Base-by-base conservation (phyloP, 64 coral and sea anemone genomes). In the Pachyseris speciosa region DNA sequence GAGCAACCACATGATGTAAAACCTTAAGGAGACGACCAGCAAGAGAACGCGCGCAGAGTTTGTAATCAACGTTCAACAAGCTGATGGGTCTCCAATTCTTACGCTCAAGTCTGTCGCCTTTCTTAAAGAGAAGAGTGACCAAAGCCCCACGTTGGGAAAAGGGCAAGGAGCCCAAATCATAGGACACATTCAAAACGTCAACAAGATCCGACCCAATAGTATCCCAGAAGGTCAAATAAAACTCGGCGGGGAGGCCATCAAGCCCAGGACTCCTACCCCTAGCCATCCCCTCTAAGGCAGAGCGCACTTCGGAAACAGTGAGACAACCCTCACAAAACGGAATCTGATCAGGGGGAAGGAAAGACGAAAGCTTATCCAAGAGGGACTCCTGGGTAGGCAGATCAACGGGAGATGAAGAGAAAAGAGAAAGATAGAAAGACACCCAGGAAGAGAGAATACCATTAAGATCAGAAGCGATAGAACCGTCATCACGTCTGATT, bases 191-290 rank as follows among this genome's bases (percentile, higher is more conserved):
- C 16, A 83, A 17, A 12, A 72, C 68, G 9, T 30, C n/a, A 20
- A 84, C 78, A 0, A 84, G 22, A 25, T 92, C 65, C 1, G 28
- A 4, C 3, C 68, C 79, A n/a, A 84, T 2, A 17, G 37, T 10
- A 9, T 71, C 32, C 79, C 78, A 84, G 22, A 92, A 84, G 0
- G 22, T 13, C 0, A 25, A 1, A 36, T 74, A 92, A 29, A 92
- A 92, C 49, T 92, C 89, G 1, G 34, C 53, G 8, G 89, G 78
- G 3, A 84, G 69, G 2, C 89, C 89, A 41, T 92, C 89, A 17
- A 69, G 1, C 1, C 79, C 55, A 3, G 84, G 84, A 10, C 64
- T 11, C 7, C 47, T 86, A 0, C 28, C 43, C 15, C 13, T 24
- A 5, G 65, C 64, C 84, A 86, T 71, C 0, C 84, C 84, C 30